Evolutionary conservation across 2,888 invertebrate species (phyloP).

Genomic region (Unio pictorum): DNA sequence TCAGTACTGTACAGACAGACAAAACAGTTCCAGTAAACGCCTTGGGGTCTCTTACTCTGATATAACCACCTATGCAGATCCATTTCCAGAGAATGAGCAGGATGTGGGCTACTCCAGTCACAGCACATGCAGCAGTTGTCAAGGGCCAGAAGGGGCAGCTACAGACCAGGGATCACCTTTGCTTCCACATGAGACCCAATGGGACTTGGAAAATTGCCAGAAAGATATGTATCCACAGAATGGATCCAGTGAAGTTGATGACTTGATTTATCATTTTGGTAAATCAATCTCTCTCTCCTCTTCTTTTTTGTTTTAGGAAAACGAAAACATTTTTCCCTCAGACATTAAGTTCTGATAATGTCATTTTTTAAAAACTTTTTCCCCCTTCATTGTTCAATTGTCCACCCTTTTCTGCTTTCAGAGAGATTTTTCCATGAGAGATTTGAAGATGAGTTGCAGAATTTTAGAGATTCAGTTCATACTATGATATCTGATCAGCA

Average conservation of each 20-base stretch:
- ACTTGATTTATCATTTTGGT: conserved; percentile 55
- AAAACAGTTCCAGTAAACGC: no score
- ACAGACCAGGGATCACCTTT: conserved; percentile 25
- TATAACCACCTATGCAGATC: no score
- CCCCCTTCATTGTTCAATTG: neutral
- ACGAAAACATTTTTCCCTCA: no score
- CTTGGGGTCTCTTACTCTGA: no score
- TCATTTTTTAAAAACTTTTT: neutral
- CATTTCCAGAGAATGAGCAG: conserved; percentile 12
- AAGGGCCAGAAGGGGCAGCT: conserved; percentile 8
- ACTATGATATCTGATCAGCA: conserved; percentile 45
- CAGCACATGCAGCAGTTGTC: conserved; percentile 33
- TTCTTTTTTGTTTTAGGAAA: no score
- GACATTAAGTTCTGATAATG: no score
- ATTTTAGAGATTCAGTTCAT: conserved; percentile 28
- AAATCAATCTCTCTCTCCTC: conserved; percentile 8
- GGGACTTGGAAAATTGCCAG: neutral
- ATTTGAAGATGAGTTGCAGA: conserved; percentile 32
- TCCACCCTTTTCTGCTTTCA: conserved; percentile 13
- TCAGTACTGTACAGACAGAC: no score
- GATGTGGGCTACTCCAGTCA: conserved; percentile 36
- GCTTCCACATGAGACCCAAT: neutral
- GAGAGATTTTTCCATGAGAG: conserved; percentile 44
- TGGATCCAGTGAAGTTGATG: conserved; percentile 42
- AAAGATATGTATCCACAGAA: conserved; percentile 8